Conservation (phyloP, 2,113 vertebrate genomes). For the Corythaeola cristata region DNA sequence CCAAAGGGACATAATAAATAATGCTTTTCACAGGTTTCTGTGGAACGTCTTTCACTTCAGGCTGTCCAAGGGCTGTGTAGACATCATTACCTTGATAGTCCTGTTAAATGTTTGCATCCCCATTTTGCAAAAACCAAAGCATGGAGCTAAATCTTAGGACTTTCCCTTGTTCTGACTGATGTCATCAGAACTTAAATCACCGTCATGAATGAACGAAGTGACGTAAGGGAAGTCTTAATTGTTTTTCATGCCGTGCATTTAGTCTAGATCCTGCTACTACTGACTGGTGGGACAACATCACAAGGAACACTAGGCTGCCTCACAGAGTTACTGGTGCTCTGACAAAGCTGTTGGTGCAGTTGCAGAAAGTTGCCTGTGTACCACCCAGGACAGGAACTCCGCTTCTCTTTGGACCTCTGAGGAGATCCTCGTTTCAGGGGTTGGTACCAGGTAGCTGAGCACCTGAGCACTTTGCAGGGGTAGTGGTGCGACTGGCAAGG, state of each 20-base stretch:
- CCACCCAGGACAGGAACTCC: background rate
- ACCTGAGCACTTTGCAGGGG: fast-evolving
- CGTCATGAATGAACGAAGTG: no score
- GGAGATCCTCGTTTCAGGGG: background rate
- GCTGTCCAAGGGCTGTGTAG: background rate
- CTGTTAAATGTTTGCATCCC: background rate
- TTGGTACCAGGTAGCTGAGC: background rate
- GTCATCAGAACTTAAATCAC: background rate
- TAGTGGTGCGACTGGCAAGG: background rate
- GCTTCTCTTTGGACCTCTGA: background rate
- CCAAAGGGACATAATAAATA: background rate
- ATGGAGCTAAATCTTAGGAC: background rate
- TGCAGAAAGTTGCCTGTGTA: background rate
- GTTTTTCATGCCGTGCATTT: fast-evolving
- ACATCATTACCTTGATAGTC: background rate
- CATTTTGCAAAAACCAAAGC: background rate
- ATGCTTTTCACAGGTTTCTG: background rate
- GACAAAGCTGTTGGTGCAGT: background rate
- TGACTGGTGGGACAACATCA: background rate
- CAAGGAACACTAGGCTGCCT: no score
- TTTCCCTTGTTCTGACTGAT: background rate
- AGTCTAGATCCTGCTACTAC: background rate
- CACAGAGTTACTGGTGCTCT: fast-evolving
- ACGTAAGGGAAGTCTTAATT: background rate
- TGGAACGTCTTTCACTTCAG: background rate